These are phyloP conservation scores for Puntigrus tetrazona DNA, from an alignment of 2,113 vertebrate genomes.

Conservation along the genomic window DNA sequence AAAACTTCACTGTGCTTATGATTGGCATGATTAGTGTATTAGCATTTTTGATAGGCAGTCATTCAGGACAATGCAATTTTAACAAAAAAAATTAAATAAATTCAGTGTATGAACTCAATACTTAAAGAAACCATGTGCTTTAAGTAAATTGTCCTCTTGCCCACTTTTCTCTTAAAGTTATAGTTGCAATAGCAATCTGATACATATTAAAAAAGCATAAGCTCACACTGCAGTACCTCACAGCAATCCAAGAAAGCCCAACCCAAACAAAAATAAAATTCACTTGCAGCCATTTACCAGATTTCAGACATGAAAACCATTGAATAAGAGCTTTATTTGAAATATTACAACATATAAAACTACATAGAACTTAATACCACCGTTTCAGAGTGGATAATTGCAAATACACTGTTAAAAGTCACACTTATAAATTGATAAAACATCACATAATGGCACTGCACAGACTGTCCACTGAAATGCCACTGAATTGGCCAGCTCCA, in stretches of 20 bases:
- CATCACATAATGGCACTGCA: constrained; percentile 74
- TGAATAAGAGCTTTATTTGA: constrained; percentile 93
- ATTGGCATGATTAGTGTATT: too few species aligned
- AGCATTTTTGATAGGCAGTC: too few species aligned
- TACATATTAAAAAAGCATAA: too few species aligned
- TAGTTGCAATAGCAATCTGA: too few species aligned
- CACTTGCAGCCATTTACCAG: background rate
- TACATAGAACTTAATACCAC: constrained; percentile 90
- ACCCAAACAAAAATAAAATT: too few species aligned
- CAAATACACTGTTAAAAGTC: constrained; percentile 83
- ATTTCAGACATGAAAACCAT: constrained; percentile 43
- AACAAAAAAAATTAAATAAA: too few species aligned
- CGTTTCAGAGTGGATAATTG: constrained; percentile 73
- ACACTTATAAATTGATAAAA: constrained; percentile 72
- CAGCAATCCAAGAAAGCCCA: background rate
- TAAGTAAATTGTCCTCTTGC: too few species aligned
- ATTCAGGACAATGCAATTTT: too few species aligned
- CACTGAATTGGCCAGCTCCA: constrained; percentile 58
- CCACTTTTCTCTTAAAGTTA: too few species aligned
- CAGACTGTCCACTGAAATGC: constrained; percentile 67
- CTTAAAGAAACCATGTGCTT: background rate
- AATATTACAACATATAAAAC: constrained; percentile 98
- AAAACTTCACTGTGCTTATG: too few species aligned
- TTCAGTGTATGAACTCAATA: too few species aligned
- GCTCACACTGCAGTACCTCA: background rate